Evolutionary conservation across 1,140 invertebrate genomes (phyloP), one percentile per base, ranked within the genome.

Genomic region (Meloidogyne floridensis): DNA sequence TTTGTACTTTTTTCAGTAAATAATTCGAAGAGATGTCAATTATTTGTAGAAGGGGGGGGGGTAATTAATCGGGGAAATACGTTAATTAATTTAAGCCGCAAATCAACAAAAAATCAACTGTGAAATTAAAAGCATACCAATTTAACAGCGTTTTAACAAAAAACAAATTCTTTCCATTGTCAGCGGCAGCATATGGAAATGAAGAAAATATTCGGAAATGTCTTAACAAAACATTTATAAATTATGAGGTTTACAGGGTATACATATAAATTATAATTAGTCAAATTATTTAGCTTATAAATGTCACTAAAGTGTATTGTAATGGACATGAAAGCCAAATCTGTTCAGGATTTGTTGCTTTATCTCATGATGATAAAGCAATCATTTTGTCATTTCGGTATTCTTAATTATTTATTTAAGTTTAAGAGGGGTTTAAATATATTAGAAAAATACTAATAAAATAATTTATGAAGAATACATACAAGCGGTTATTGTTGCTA

Each of bases 341-440:
- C 9, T 87, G 86, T 80, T 77, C 85, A 32, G 86, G 79, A 72
- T 87, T 81, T 74, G 81, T 83, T 43, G 86, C 81, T 20, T 47
- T 84, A 9, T 80, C 81, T 8, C 81, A 79, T 18, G 53, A 65
- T n/a, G 73, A 86, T 8, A 84, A 80, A 32, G 83, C 83, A 10
- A 86, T 86, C 69, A 81, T 86, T 8, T 43, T 86, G 53, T 77
- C 83, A 32, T 85, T 85, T 76, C 84, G 80, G 80, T 80, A 20
- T 9, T 72, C 3, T 20, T 32, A 3, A 9, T 20, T 10, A 9
- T 18, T 18, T 43, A 18, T 11, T 32, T 32, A 32, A 32, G 32
- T 32, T 32, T 32, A 32, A 20, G 20, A 20, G 20, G 20, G 20
- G 20, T 20, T 20, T 20, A 20, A 20, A 20, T 20, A 20, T 20